Conservation (phyloP, 2,113 vertebrate genomes). For the Apodemus sylvaticus region DNA sequence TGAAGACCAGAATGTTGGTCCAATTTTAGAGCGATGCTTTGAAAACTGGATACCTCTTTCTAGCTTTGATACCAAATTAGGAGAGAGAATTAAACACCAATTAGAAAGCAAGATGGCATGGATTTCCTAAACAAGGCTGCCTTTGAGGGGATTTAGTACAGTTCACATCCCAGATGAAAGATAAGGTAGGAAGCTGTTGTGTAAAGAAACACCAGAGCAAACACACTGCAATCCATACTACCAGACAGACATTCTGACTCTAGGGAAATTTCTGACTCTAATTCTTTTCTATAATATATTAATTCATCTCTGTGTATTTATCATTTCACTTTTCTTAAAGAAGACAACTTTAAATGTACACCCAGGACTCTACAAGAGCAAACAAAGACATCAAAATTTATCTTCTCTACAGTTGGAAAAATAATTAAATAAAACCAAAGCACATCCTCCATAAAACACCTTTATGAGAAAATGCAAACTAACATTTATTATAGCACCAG, state of each 20-base stretch:
- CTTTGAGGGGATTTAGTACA: neutral
- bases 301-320: conserved; percentile 58
- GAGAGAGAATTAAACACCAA: neutral
- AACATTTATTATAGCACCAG: conserved; percentile 50
- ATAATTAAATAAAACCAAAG: conserved; percentile 51
- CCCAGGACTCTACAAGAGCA: conserved; percentile 11
- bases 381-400: conserved; percentile 65
- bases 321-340: neutral
- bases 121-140: neutral
- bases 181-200: neutral
- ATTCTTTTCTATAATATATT: conserved; percentile 28
- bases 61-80: neutral
- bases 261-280: neutral
- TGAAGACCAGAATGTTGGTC: neutral
- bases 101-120: neutral
- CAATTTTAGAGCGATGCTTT: neutral
- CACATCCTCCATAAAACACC: conserved; percentile 54
- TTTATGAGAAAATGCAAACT: conserved; percentile 62
- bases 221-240: neutral
- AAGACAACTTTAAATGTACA: conserved; percentile 40
- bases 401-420: conserved; percentile 55
- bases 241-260: neutral
- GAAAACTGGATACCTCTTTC: neutral
- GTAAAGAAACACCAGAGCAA: neutral
- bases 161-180: neutral